Conservation (phyloP, 1,140 invertebrate genomes). For the Caenorhabditis brenneri region DNA sequence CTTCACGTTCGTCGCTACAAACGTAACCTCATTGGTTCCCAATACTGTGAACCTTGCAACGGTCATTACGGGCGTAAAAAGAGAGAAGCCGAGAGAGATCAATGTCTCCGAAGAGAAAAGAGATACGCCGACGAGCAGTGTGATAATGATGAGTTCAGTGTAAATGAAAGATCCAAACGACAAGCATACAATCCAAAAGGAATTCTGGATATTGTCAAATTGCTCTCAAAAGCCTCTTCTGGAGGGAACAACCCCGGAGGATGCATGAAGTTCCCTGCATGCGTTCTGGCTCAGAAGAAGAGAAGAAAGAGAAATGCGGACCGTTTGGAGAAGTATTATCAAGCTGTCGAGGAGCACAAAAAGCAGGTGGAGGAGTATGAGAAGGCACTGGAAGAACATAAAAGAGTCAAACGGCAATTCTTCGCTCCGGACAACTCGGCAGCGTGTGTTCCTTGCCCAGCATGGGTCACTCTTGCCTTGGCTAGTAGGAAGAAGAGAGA, state of each 20-base stretch:
- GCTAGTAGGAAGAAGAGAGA: constrained; percentile 59
- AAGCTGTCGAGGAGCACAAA: constrained; percentile 47
- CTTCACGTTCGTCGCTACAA: constrained; percentile 52
- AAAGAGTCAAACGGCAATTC: constrained; percentile 61
- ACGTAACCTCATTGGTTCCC: constrained; percentile 50
- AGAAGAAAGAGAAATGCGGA: constrained; percentile 59
- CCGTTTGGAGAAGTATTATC: constrained; percentile 50
- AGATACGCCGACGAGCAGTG: constrained; percentile 50
- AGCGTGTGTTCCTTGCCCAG: constrained; percentile 60
- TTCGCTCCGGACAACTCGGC: constrained; percentile 59
- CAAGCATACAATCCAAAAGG: constrained; percentile 60
- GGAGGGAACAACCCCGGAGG: constrained; percentile 40
- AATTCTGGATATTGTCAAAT: constrained; percentile 59
- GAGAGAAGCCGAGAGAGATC: constrained; percentile 58
- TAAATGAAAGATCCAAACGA: constrained; percentile 55
- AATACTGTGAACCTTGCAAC: constrained; percentile 61
- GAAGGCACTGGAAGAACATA: constrained; percentile 53
- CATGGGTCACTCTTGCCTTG: constrained; percentile 62
- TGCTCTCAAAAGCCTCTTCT: constrained; percentile 44
- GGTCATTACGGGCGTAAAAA: constrained; percentile 54
- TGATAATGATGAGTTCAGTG: constrained; percentile 48
- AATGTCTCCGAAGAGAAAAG: constrained; percentile 38
- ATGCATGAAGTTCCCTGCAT: constrained; percentile 62
- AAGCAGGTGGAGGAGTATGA: constrained; percentile 37
- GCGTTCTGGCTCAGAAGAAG: constrained; percentile 58